Conservation (phyloP, 2,888 invertebrate genomes). For the Keiferia lycopersicella region DNA sequence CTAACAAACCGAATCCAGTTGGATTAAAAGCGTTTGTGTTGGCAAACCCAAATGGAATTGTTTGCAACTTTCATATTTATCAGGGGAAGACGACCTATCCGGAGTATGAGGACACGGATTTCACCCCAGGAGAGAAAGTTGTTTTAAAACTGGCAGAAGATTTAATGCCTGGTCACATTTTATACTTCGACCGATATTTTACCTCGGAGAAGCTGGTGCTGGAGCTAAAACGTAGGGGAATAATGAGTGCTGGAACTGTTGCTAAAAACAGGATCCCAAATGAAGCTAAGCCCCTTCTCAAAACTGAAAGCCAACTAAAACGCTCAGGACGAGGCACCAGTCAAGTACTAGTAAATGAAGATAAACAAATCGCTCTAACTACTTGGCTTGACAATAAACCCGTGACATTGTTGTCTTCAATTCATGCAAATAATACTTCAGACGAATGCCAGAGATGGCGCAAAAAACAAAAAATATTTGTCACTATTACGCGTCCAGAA, state of each 20-base stretch:
- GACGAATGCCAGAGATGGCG: no score
- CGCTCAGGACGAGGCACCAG: slow-evolving; percentile 24
- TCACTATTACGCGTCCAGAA: no score
- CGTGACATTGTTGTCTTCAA: no score
- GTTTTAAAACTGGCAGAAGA: slow-evolving; percentile 26
- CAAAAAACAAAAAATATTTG: no score
- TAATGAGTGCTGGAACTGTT: slow-evolving; percentile 27
- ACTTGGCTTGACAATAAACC: no score
- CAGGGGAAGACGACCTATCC: slow-evolving; percentile 30
- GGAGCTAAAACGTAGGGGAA: slow-evolving; percentile 22
- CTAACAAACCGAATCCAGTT: slow-evolving; percentile 33
- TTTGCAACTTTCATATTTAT: slow-evolving; percentile 32
- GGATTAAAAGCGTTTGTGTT: slow-evolving; percentile 35
- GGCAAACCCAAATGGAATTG: slow-evolving; percentile 28
- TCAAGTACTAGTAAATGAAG: no score
- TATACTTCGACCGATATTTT: slow-evolving; percentile 33
- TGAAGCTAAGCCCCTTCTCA: slow-evolving; percentile 2
- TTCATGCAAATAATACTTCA: no score
- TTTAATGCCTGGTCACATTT: slow-evolving; percentile 25
- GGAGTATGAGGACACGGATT: slow-evolving; percentile 20
- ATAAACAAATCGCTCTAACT: no score
- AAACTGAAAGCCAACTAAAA: slow-evolving; percentile 18
- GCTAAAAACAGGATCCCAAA: slow-evolving; percentile 31
- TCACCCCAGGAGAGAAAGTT: slow-evolving; percentile 28
- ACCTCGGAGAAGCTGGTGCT: slow-evolving; percentile 22